A percentile compares a stretch with the other conserved stretches of the same genome.
Conservation (phyloP, 2,888 invertebrate genomes). For the Parapristionchus giblindavisi region DNA sequence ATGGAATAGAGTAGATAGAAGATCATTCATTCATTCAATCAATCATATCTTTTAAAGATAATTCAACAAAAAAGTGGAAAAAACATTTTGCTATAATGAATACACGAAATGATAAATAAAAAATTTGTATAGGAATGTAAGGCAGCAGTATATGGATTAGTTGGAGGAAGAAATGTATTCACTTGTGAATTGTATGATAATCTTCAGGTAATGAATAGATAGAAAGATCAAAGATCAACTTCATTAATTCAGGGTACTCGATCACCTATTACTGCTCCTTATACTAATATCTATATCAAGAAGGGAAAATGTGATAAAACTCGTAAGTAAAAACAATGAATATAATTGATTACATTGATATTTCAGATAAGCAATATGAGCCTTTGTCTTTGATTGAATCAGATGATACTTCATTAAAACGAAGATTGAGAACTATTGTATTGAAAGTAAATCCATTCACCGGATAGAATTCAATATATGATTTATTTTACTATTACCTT, state of each 20-base stretch:
- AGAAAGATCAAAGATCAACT: not conserved
- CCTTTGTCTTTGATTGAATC: slow-evolving; percentile 56
- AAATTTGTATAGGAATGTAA: slow-evolving; percentile 58
- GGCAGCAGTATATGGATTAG: slow-evolving; percentile 66
- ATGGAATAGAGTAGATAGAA: not conserved
- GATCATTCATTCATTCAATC: not conserved
- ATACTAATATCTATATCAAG: slow-evolving; percentile 66
- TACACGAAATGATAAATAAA: not conserved
- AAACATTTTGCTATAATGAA: not conserved
- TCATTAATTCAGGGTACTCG: slow-evolving; percentile 35
- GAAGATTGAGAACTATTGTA: slow-evolving; percentile 49
- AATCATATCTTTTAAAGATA: not conserved
- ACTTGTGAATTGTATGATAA: slow-evolving; percentile 67
- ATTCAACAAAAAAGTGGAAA: too few species aligned
- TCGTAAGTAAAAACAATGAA: slow-evolving; percentile 36
- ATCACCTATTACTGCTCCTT: slow-evolving; percentile 62
- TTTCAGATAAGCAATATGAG: slow-evolving; percentile 52
- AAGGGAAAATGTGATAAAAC: slow-evolving; percentile 51
- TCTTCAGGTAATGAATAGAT: slow-evolving; percentile 33
- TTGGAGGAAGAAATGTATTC: slow-evolving; percentile 67
- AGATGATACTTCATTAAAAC: slow-evolving; percentile 55
- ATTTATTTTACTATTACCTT: not conserved
- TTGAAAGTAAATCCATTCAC: slow-evolving; percentile 52
- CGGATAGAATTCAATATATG: slow-evolving; percentile 43
- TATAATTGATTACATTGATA: not conserved